Evolutionary conservation across 2,888 invertebrate species (phyloP).

Genomic region (Acronicta psi): DNA sequence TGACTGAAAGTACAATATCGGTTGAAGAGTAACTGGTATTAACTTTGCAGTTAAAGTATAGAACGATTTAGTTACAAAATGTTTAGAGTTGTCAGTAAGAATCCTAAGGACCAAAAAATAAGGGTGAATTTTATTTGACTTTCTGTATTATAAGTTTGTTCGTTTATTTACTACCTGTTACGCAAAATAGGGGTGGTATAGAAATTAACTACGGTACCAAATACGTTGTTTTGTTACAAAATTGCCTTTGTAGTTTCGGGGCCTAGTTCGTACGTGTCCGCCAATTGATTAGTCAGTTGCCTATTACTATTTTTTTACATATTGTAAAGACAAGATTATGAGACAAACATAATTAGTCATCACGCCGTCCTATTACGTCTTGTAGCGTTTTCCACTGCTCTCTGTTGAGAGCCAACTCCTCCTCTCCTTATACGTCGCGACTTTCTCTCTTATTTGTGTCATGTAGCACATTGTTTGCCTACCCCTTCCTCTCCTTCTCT

Average conservation of each 20-base stretch:
- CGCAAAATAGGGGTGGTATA: constrained; percentile 64
- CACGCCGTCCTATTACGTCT: no score
- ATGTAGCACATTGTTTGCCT: no score
- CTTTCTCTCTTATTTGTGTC: no score
- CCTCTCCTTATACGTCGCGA: no score
- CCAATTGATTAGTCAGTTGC: constrained; percentile 50
- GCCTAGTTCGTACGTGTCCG: constrained; percentile 42
- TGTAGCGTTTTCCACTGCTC: no score
- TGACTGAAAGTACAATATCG: constrained; percentile 16
- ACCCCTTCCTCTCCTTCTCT: no score
- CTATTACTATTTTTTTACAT: constrained; percentile 8
- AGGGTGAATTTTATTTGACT: constrained; percentile 27
- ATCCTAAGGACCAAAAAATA: constrained; percentile 14
- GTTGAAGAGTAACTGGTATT: background rate
- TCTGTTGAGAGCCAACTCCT: no score
- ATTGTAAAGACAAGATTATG: background rate
- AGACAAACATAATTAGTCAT: no score
- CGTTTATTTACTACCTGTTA: constrained; percentile 69
- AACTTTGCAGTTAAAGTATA: constrained; percentile 22
- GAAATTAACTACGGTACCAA: constrained; percentile 54
- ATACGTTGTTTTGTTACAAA: constrained; percentile 59
- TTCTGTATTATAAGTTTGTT: constrained; percentile 13
- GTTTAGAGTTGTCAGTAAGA: constrained; percentile 7
- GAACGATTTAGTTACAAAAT: constrained; percentile 21
- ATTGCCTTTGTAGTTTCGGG: constrained; percentile 54